Percentiles rank a stretch among this genome's conserved stretches.
These are phyloP conservation scores for Choreutis nemorana DNA, from an alignment of 2,888 invertebrate genomes.

Conservation along the genomic window DNA sequence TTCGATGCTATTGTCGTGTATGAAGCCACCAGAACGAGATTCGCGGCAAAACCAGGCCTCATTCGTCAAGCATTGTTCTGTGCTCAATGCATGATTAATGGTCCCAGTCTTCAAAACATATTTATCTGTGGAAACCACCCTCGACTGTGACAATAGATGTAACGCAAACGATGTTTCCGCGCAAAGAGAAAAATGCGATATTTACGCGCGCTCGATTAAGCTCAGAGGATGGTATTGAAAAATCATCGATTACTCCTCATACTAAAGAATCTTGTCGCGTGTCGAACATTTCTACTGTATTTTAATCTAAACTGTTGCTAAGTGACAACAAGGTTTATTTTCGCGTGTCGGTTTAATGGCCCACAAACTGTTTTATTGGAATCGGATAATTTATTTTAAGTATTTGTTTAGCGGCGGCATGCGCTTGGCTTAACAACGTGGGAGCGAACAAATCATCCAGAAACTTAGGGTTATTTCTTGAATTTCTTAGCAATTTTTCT, in stretches of 20 bases:
- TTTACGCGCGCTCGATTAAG: conserved; percentile 62
- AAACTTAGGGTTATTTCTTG: conserved; percentile 5
- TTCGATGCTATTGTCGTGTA: no score
- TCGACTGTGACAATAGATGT: no score
- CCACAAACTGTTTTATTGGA: conserved; percentile 62
- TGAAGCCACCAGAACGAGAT: no score
- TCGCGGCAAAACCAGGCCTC: conserved; percentile 43
- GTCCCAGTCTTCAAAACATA: conserved; percentile 44
- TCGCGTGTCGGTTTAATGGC: no score
- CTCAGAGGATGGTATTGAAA: conserved; percentile 48
- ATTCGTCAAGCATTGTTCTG: conserved; percentile 40
- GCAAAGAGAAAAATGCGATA: conserved; percentile 53
- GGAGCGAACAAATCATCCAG: neutral
- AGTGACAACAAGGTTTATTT: no score
- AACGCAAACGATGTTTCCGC: no score
- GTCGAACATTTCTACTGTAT: no score
- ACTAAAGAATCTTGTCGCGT: conserved; percentile 37
- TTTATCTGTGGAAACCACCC: conserved; percentile 42
- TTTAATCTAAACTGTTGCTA: no score
- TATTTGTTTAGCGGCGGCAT: conserved; percentile 53
- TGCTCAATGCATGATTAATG: conserved; percentile 61
- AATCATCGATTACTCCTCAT: conserved; percentile 33
- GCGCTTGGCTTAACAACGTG: conserved; percentile 7
- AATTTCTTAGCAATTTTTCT: no score
- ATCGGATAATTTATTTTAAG: conserved; percentile 60